Conservation (phyloP, 2,113 vertebrate genomes). For the Phaethornis superciliosus region DNA sequence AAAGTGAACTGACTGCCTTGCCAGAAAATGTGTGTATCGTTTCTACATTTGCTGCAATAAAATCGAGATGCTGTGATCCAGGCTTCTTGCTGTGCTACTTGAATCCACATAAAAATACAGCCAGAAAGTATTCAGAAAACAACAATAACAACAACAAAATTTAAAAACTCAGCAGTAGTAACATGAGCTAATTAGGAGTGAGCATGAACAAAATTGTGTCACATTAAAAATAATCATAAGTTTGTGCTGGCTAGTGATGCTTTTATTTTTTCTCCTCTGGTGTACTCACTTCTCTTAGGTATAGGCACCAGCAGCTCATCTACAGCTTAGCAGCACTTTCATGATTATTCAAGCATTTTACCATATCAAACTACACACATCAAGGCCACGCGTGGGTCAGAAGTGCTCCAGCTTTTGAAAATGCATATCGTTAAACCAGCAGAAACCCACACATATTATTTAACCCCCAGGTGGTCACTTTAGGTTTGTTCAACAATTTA, state of each 20-base stretch:
- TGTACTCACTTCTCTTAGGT: not conserved
- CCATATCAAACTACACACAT: not conserved
- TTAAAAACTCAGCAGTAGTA: not conserved
- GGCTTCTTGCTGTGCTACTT: not conserved
- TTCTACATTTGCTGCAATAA: not conserved
- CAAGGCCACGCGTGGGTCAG: not conserved
- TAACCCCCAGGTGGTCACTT: not conserved
- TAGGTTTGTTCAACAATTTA: slow-evolving; percentile 4
- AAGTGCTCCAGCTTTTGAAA: not conserved
- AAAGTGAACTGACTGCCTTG: not conserved
- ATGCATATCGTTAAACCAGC: not conserved
- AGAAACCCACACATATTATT: not conserved
- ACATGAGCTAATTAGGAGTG: not conserved
- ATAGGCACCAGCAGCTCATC: not conserved
- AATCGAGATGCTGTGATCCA: not conserved
- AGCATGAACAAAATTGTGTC: not conserved
- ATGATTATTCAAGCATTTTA: not conserved
- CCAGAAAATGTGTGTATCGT: not conserved
- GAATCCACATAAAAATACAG: not conserved
- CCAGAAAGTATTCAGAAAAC: not conserved
- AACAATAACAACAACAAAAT: not conserved
- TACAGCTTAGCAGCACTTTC: not conserved
- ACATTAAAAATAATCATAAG: not conserved
- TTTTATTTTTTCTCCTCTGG: not conserved
- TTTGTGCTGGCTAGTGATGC: not conserved